These are phyloP conservation scores for Chaetodon trifasciatus DNA, from an alignment of 2,797 vertebrate genomes.

Conservation along the genomic window DNA sequence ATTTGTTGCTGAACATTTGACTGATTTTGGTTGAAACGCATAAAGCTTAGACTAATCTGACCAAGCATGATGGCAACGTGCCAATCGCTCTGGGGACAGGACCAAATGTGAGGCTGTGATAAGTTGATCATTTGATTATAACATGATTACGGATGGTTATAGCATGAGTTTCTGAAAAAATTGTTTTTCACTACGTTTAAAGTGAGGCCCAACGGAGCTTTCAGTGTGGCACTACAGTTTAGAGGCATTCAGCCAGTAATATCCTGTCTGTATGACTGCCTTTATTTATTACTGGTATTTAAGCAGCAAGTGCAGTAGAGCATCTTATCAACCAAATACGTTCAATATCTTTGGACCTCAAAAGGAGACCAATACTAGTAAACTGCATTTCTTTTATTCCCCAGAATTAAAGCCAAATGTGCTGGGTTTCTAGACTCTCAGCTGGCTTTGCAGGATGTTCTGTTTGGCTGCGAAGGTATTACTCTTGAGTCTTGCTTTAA, in stretches of 20 bases:
- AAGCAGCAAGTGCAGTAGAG: not conserved
- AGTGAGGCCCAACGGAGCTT: not conserved
- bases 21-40: constrained; percentile 4
- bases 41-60: constrained; percentile 23
- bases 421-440: not conserved
- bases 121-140: constrained; percentile 17
- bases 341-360: not conserved
- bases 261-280: not conserved
- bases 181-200: not conserved
- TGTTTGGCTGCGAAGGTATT: constrained; percentile 2
- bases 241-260: not conserved
- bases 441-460: not conserved
- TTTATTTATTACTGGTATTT: not conserved
- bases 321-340: not conserved
- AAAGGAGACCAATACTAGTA: not conserved
- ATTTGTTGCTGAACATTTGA: constrained; percentile 17
- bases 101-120: not conserved
- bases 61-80: constrained; percentile 2
- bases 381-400: not conserved
- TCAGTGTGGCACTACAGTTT: not conserved
- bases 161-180: constrained; percentile 4
- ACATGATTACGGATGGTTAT: constrained; percentile 10
- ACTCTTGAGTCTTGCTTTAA: not conserved
- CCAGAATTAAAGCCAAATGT: not conserved
- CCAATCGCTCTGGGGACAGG: not conserved